Evolutionary conservation across 2,113 vertebrate genomes (phyloP), one percentile per base, ranked within the genome.

Genomic region (Taurulus bubalis): DNA sequence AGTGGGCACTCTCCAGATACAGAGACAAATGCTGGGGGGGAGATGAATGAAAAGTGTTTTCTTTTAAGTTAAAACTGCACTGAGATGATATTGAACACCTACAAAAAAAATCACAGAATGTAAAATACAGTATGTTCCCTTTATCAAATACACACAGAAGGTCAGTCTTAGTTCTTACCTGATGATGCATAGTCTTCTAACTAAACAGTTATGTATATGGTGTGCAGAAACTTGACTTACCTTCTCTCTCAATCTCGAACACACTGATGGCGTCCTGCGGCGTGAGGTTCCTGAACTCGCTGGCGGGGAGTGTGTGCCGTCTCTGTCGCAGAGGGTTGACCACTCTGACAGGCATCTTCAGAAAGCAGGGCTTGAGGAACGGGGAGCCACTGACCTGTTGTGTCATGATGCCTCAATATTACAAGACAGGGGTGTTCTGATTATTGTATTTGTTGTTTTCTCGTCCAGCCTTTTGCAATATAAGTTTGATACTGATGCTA

Each of bases 241-340:
- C 95, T 93, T 96, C 95, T 85, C 93, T 90, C 77, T 96, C 95
- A 2, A 96, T 96, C 85, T 96, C 95, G 22, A 95, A 95, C 83
- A 96, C 95, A 30, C 95, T 96, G 92, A 95, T 92, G 87, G 95
- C 95, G 3, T 96, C 95, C 87, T 94, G 93, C 4, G 92, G 87
- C 8, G 93, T 95, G 62, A 96, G 94, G 88, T 95, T 95, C 58
- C 95, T 90, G 90, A 96, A 96, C 89, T 96, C 95, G 10, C 95
- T 96, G 87, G 95, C 95, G 0, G 95, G 95, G 0, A 96, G 93
- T 0, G 95, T 96, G 93, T 96, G 95, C 16, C 95, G 86, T 28
- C 95, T 82, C 83, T 93, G 93, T 10, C 77, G 74, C 45, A 85
- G 84, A 18, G 89, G 79, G 45, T 71, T 91, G 49, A 85, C 73